Conservation (phyloP, 2,797 vertebrate genomes). For the Nyctalus aviator region DNA sequence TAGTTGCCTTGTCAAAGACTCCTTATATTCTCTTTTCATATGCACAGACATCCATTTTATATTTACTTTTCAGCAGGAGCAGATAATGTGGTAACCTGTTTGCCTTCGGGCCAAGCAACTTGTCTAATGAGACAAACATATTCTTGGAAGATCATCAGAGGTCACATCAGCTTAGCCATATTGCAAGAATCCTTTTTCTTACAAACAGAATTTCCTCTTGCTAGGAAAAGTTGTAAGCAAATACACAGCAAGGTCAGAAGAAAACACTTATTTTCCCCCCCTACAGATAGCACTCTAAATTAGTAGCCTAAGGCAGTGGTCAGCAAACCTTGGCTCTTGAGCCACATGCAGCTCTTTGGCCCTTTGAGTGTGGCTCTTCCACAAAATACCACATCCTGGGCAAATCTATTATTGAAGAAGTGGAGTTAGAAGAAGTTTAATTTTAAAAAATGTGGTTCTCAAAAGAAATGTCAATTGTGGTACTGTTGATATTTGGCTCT, state of each 20-base stretch:
- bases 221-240: slow-evolving; percentile 15
- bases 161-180: neutral
- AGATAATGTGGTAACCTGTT: neutral
- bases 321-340: too few species aligned
- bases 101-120: neutral
- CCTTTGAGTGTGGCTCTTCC: too few species aligned
- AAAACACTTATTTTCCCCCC: neutral
- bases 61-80: slow-evolving; percentile 41
- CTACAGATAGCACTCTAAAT: neutral
- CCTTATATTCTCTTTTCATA: slow-evolving; percentile 23
- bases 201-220: slow-evolving; percentile 31
- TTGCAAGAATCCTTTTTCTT: slow-evolving; percentile 13
- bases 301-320: neutral
- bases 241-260: neutral
- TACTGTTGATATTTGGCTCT: too few species aligned
- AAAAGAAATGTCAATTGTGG: too few species aligned
- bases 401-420: too few species aligned
- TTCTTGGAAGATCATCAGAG: neutral
- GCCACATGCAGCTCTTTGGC: too few species aligned
- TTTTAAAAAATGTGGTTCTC: too few species aligned
- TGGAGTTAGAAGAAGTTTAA: too few species aligned
- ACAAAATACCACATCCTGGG: too few species aligned
- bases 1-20: neutral
- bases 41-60: neutral
- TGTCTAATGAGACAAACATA: slow-evolving; percentile 42